Base-by-base conservation (phyloP, 1,140 invertebrate genomes). In the Rhizoglyphus robini region DNA sequence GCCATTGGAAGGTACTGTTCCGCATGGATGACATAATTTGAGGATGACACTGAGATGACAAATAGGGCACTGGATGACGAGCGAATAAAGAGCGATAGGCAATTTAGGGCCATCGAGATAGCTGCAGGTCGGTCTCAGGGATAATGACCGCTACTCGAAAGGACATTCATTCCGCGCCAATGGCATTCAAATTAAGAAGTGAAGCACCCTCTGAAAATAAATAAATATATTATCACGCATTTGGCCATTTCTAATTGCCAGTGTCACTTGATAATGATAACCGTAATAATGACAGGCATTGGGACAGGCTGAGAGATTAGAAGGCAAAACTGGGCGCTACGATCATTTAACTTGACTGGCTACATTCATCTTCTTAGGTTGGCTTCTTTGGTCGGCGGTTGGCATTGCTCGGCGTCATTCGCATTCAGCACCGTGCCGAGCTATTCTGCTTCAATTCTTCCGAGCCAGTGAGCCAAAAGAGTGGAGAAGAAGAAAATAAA, bases 291-390 rank as follows among this genome's bases (percentile, higher is more conserved):
- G 51, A 54, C 20, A 54, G 20, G 20, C 51, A 32, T 27, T 32
- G 51, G 23, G 23, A 54, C 15, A 32, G 31, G 51, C 51, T 15
- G 8, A 32, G 41, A 46, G 51, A 54, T 54, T 54, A 54, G 51
- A 54, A 25, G 20, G 15, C 51, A 54, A 54, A 25, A 54, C 23
- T 54, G 51, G 51, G 51, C 8, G 51, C 51, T 23, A 54, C 51
- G 8, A 54, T 54, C 51, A 54, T 54, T 54, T 54, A 54, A 54
- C 8, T 54, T 32, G 51, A 54, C 51, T 54, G 51, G 51, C 51
- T 32, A 54, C 51, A 54, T 54, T 54, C 51, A 54, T 54, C 51
- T 54, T 20, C 8, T 5, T 32, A 23, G 20, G 51, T 54, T 54
- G 51, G 51, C 31, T 8, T 25, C 20, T 25, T 15, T 54, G 51